Base-by-base conservation (phyloP, 2,888 invertebrate genomes). In the Chironomus riparius region DNA sequence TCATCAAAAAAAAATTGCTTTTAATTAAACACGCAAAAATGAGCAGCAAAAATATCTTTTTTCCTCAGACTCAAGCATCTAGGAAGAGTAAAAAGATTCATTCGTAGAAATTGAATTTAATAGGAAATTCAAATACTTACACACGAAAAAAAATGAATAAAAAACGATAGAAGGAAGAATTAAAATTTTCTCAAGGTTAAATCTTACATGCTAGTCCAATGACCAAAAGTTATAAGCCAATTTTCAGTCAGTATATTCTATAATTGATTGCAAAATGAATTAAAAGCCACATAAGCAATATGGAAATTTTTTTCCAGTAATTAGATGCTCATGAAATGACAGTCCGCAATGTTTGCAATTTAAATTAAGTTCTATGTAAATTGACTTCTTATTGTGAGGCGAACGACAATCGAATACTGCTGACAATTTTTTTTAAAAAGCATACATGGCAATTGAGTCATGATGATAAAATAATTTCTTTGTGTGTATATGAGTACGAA, bases 51-150 rank as follows among this genome's bases (percentile, higher is more conserved):
- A 65, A 65, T 15, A 56, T 56, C 15, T 15, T 18, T 15, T 56
- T n/a, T 56, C 7, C 4, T 15, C 10, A 0, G 15, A 28, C 28
- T 4, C 4, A 28, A 5, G 28, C 28, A 50, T n/a, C 50, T 13
- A n/a, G 15, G 15, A 62, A 62, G 62, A 13, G 22, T 3, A 22
- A 65, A 65, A 65, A 65, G 13, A 65, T 65, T 18, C 5, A 24
- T 65, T 74, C 48, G 62, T 68, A 48, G 62, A 65, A 68, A 47
- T 71, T 68, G 74, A 61, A 68, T 74, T 74, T 47, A 74, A 74
- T 47, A 74, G 68, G 74, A 74, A 74, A 74, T 61, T 74, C 68
- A 74, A 74, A 74, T 62, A 74, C 72, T 62, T 48, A 50, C 61
- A 38, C n/a, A 62, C 24, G n/a, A 70, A 21, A 5, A 10, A 21